Evolutionary conservation across 2,113 vertebrate species (phyloP).

Genomic region (Condylura cristata): DNA sequence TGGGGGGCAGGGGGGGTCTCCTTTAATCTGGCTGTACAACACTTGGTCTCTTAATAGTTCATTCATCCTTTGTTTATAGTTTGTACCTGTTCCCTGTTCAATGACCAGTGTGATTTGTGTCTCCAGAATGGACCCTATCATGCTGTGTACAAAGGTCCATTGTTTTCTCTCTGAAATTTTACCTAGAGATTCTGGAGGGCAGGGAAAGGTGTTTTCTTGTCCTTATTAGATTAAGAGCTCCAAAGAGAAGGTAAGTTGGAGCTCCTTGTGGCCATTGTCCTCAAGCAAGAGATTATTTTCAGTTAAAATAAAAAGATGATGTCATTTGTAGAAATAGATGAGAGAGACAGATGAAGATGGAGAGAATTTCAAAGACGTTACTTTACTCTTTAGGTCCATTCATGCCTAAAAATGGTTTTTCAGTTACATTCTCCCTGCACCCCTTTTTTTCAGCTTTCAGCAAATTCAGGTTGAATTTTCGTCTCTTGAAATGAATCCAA

Average conservation of each 20-base stretch:
- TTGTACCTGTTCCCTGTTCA: neutral
- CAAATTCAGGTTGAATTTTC: neutral
- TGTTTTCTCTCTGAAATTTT: neutral
- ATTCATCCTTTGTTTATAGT: neutral
- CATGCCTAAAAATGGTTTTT: neutral
- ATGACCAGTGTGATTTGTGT: neutral
- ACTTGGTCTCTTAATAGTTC: neutral
- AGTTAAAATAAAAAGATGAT: constrained; percentile 38
- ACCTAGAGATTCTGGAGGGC: neutral
- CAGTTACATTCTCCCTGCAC: neutral
- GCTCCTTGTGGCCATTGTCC: neutral
- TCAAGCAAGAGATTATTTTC: constrained; percentile 50
- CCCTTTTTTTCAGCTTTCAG: neutral
- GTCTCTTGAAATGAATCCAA: neutral
- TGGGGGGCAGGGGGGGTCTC: too few relatives aligned
- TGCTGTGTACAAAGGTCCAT: neutral
- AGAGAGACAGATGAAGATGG: neutral
- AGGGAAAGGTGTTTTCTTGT: neutral
- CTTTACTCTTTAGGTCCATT: neutral
- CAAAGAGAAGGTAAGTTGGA: neutral
- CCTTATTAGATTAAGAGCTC: neutral
- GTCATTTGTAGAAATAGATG: constrained; percentile 35
- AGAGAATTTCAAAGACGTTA: neutral
- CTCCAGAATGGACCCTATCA: neutral
- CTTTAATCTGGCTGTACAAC: neutral